Conservation (phyloP, 2,888 invertebrate species). For the Diarsia brunnea region DNA sequence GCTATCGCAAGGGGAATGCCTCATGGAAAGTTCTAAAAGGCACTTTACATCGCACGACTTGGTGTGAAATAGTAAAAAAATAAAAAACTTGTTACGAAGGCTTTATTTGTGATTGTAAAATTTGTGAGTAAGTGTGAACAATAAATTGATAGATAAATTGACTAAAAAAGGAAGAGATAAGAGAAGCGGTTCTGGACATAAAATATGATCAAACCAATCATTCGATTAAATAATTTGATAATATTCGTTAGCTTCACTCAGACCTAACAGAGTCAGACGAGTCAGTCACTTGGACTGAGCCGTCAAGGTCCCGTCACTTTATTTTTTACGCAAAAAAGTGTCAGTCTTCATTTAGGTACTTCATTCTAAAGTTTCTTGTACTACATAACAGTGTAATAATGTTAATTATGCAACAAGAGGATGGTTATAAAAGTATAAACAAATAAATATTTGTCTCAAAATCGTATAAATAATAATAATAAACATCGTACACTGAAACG, state of each 20-base stretch:
- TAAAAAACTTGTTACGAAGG: neutral
- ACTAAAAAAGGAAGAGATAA: no score
- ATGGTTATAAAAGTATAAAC: neutral
- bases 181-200: neutral
- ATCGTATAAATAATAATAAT: neutral
- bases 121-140: no score
- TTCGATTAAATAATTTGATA: neutral
- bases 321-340: neutral
- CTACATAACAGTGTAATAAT: neutral
- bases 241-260: neutral
- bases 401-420: neutral
- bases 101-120: neutral
- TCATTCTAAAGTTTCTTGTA: neutral
- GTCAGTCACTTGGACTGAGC: no score
- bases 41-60: slow-evolving; percentile 38
- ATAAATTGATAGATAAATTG: no score
- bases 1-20: slow-evolving; percentile 53
- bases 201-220: neutral
- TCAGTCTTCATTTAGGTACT: neutral
- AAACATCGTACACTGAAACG: neutral
- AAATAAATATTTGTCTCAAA: neutral
- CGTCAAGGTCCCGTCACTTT: neutral
- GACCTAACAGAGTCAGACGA: no score
- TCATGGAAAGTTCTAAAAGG: slow-evolving; percentile 18
- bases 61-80: neutral